Conservation (phyloP, 30 jellyfish, hydroid and myxozoan genomes). For the Cassiopea andromeda region DNA sequence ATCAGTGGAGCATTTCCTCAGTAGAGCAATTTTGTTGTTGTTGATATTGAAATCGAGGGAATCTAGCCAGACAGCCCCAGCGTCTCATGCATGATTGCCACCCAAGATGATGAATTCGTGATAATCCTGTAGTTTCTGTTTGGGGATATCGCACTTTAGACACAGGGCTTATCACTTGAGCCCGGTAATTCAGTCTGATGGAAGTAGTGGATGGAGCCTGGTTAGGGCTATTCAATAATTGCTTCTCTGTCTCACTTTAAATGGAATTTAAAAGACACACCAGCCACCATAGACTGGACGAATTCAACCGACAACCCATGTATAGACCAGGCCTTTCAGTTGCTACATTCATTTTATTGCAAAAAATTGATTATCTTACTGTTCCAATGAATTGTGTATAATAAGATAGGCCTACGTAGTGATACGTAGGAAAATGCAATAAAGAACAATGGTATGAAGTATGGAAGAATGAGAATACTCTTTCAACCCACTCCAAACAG, state of each 20-base stretch:
- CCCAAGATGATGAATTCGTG: slow-evolving; percentile 9
- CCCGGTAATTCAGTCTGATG: neutral
- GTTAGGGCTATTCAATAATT: neutral
- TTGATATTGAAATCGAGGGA: too few relatives aligned
- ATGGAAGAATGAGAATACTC: too few relatives aligned
- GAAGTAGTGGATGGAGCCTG: neutral
- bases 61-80: neutral
- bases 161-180: neutral
- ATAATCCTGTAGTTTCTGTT: neutral
- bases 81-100: neutral
- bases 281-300: neutral
- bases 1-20: too few relatives aligned
- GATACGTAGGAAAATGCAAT: too few relatives aligned
- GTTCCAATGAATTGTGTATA: too few relatives aligned
- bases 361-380: too few relatives aligned
- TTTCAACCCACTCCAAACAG: too few relatives aligned
- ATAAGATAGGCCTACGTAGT: too few relatives aligned
- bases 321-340: neutral
- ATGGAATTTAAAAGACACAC: neutral
- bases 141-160: neutral
- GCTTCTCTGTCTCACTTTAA: neutral
- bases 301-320: neutral
- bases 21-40: too few relatives aligned
- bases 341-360: too few relatives aligned
- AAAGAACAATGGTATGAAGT: too few relatives aligned